A percentile compares a stretch with the other conserved stretches of the same genome.
Evolutionary conservation across 1,140 invertebrate genomes (phyloP).

Genomic region (Aethina tumida): DNA sequence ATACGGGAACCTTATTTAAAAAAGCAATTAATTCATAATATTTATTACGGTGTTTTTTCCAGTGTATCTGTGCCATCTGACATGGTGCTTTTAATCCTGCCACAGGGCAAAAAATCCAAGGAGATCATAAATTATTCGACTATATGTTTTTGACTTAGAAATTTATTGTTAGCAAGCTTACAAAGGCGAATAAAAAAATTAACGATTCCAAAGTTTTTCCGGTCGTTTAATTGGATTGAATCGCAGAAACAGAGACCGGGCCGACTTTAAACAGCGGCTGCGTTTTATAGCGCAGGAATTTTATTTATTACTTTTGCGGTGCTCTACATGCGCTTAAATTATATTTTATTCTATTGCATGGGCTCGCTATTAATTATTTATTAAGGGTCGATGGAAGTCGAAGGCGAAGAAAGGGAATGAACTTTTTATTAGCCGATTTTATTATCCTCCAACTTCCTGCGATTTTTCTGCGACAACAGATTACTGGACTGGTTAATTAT

Average conservation of each 20-base stretch:
- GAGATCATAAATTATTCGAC: conserved; percentile 21
- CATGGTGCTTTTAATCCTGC: no score
- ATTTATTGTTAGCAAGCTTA: conserved; percentile 29
- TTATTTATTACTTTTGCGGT: conserved; percentile 18
- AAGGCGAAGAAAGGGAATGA: no score
- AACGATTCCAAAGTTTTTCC: conserved; percentile 33
- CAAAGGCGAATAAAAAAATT: conserved; percentile 29
- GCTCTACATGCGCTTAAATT: conserved; percentile 16
- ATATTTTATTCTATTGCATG: conserved; percentile 16
- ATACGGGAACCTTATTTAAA: no score
- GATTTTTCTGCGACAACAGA: no score
- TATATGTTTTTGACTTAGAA: conserved; percentile 31
- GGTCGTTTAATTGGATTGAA: conserved; percentile 33
- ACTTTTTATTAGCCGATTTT: no score
- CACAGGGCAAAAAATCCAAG: no score
- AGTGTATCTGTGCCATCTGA: no score
- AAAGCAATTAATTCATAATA: no score
- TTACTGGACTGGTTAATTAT: no score
- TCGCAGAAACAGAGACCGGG: conserved; percentile 26
- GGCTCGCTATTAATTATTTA: conserved; percentile 9
- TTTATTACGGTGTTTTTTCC: no score
- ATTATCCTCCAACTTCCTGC: no score
- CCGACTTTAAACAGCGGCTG: conserved; percentile 28
- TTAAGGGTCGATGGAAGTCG: no score
- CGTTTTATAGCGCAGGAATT: conserved; percentile 27